Evolutionary conservation across 2,797 vertebrate species (phyloP), one percentile per base, ranked within the genome.

Genomic region (Lepus townsendii): DNA sequence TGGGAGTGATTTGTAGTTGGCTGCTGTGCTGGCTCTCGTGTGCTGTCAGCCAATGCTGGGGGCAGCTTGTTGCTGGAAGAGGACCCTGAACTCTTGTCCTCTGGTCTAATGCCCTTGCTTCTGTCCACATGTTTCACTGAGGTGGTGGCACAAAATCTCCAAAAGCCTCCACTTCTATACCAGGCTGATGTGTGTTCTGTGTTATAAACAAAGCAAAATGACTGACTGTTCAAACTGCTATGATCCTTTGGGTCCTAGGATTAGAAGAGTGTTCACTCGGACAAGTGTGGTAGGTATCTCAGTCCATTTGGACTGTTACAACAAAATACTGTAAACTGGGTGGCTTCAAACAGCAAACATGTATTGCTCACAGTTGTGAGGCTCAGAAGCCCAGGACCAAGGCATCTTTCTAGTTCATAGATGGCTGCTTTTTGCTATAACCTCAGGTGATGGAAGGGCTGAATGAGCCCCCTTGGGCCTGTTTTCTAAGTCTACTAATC

Each of bases 251-350:
- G 30, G 82, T 94, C 32, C n/a, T 5, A 60, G 60, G 62, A 85
- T 90, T 92, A 73, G 83, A 96, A 96, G 83, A 88, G 80, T 52
- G 30, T 83, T 89, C 68, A 93, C 47, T 57, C 50, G 50, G 54
- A 80, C n/a, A 76, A 47, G 73, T 86, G 20, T 32, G 47, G 42
- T 32, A 50, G 20, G 30, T 83, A n/a, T 62, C 47, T 76, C 90
- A 83, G 69, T 79, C 22, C 79, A 32, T 83, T 86, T 87, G 42
- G 24, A 19, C 54, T 90, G 14, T 30, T 77, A 5, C n/a, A 57
- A 27, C 4, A 54, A 20, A 87, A 77, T 26, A 71, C 3, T 24
- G 72, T 63, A 72, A 60, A 88, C 78, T 30, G 26, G 77, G 35
- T 38, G 10, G 54, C 24, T 66, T 35, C 69, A 66, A 85, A 71